Evolutionary conservation across 2,797 vertebrate genomes (phyloP).

Genomic region (Sphenopsis melanotis): DNA sequence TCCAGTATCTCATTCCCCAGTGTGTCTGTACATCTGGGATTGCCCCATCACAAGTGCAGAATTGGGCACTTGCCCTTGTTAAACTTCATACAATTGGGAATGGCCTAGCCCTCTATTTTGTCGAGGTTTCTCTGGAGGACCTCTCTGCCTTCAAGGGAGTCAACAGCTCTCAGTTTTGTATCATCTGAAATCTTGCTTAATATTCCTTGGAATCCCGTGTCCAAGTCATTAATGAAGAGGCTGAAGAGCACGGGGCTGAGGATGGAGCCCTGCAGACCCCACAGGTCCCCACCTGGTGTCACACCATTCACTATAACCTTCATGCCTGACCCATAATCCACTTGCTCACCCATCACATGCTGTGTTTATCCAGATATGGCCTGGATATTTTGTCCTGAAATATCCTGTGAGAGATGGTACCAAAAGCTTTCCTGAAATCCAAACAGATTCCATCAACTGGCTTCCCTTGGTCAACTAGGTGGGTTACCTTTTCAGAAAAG

Average conservation of each 20-base stretch:
- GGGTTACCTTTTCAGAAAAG: not conserved
- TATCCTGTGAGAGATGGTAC: not conserved
- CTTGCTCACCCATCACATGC: not conserved
- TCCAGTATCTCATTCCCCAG: not conserved
- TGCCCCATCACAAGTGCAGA: not conserved
- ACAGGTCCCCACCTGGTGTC: fast-evolving
- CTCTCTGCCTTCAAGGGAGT: not conserved
- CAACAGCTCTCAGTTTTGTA: not conserved
- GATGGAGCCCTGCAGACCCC: not conserved
- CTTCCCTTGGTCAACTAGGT: not conserved
- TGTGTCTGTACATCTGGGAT: too few species aligned
- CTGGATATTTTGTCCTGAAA: not conserved
- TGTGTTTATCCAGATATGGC: not conserved
- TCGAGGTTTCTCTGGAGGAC: fast-evolving
- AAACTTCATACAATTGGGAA: not conserved
- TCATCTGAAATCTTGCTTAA: not conserved
- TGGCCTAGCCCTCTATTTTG: not conserved
- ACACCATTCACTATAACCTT: not conserved
- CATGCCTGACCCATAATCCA: fast-evolving
- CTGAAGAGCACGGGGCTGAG: fast-evolving
- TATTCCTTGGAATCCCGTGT: fast-evolving
- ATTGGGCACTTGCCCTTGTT: fast-evolving
- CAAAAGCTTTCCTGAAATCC: not conserved
- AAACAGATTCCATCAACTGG: not conserved
- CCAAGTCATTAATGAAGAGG: not conserved